Evolutionary conservation across 2,888 invertebrate genomes (phyloP).

Genomic region (Malachius bipustulatus): DNA sequence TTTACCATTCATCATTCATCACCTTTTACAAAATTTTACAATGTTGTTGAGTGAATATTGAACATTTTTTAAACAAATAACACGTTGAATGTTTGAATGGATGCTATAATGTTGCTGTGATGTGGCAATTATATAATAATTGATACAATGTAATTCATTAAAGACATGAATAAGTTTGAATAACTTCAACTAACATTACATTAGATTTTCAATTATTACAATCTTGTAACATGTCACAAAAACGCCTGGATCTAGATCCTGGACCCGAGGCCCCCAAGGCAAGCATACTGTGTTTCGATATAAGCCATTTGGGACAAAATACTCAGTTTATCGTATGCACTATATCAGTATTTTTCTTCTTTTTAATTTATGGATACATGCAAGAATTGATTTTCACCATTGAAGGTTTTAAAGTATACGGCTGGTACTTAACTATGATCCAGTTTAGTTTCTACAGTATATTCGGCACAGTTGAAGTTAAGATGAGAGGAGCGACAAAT

Average conservation of each 20-base stretch:
- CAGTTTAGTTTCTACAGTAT: slow-evolving; percentile 80
- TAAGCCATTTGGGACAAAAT: slow-evolving; percentile 51
- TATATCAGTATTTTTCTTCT: slow-evolving; percentile 73
- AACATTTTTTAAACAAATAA: too few species aligned
- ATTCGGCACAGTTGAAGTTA: slow-evolving; percentile 67
- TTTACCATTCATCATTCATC: too few species aligned
- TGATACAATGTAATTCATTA: too few species aligned
- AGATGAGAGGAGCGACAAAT: slow-evolving; percentile 47
- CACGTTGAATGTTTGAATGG: too few species aligned
- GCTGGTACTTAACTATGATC: slow-evolving; percentile 83
- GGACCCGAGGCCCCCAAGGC: slow-evolving; percentile 38
- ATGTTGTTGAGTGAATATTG: too few species aligned
- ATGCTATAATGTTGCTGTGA: too few species aligned
- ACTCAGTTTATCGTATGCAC: slow-evolving; percentile 68
- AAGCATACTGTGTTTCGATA: slow-evolving; percentile 61
- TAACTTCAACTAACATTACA: too few species aligned
- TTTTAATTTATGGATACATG: slow-evolving; percentile 81
- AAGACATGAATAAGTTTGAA: too few species aligned
- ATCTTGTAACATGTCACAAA: slow-evolving; percentile 17
- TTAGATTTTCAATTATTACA: too few species aligned
- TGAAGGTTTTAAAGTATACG: slow-evolving; percentile 80
- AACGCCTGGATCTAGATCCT: slow-evolving; percentile 21
- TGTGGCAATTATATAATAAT: too few species aligned
- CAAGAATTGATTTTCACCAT: slow-evolving; percentile 85
- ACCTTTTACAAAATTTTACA: too few species aligned